Evolutionary conservation across 2,888 invertebrate species (phyloP).

Genomic region (Pristionchus exspectatus): DNA sequence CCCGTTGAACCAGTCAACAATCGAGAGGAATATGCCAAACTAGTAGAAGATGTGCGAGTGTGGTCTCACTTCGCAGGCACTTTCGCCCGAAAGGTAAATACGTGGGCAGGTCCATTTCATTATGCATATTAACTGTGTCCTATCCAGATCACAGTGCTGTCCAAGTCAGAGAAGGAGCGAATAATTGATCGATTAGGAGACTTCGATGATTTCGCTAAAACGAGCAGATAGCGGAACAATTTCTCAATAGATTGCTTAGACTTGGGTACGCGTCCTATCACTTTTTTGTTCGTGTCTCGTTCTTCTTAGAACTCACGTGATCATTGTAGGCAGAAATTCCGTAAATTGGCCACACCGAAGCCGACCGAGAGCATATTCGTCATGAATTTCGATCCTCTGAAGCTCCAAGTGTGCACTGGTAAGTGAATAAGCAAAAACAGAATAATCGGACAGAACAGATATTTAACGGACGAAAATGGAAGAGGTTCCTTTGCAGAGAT

Average conservation of each 20-base stretch:
- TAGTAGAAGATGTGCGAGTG: background rate
- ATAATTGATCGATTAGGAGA: constrained; percentile 8
- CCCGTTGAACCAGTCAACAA: constrained; percentile 31
- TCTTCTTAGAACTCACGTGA: background rate
- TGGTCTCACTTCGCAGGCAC: background rate
- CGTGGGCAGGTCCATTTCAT: background rate
- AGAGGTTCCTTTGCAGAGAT: background rate
- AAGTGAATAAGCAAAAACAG: background rate
- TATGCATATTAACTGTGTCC: background rate
- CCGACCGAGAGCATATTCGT: background rate
- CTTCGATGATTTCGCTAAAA: background rate
- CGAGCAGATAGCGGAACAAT: background rate
- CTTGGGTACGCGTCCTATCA: background rate
- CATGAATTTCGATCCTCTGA: background rate
- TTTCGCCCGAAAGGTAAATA: background rate
- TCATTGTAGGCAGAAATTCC: background rate
- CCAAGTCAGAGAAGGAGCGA: background rate
- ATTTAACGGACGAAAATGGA: background rate
- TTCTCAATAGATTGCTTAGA: background rate
- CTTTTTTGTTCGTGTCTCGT: background rate
- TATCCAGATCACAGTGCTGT: background rate
- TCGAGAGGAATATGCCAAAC: background rate
- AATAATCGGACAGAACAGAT: too few species aligned
- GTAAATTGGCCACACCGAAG: background rate
- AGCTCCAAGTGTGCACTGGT: background rate